phyloP scores from a whole-genome alignment of 2,113 vertebrate species.

The Spea multiplicata region DNA sequence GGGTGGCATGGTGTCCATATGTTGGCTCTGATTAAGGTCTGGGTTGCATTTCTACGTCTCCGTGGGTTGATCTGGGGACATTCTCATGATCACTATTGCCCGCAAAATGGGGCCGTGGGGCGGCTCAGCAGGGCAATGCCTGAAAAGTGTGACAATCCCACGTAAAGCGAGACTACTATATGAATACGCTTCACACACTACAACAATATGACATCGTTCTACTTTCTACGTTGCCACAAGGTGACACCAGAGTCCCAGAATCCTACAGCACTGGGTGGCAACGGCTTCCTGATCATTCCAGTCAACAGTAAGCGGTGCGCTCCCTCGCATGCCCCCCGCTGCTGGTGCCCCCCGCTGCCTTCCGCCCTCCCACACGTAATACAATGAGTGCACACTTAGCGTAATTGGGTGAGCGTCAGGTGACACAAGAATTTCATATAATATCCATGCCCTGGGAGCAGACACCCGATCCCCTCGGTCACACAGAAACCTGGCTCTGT shows the following conservation, averaged over 20 bases:
- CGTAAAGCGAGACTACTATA: no score
- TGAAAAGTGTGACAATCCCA: no score
- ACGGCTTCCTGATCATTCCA: background rate
- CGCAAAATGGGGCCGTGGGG: no score
- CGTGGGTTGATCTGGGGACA: no score
- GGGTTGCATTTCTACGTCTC: no score
- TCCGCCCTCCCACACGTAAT: constrained; percentile 14
- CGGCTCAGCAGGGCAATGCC: no score
- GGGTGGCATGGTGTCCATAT: no score
- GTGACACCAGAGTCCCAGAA: background rate
- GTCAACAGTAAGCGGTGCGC: background rate
- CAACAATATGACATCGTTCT: background rate
- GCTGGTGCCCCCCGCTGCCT: background rate
- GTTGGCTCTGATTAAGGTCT: no score
- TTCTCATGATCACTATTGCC: no score
- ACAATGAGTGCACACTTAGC: constrained; percentile 42
- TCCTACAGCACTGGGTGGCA: background rate
- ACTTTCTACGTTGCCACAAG: background rate
- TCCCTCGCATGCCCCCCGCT: background rate
- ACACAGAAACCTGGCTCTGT: constrained; percentile 19
- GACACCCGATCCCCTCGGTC: constrained; percentile 37
- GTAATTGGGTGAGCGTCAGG: constrained; percentile 33
- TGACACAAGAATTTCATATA: constrained; percentile 41
- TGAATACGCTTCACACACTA: no score
- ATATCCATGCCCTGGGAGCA: constrained; percentile 32